phyloP scores from a whole-genome alignment of 2,888 invertebrate species.

The Orthosia gothica region DNA sequence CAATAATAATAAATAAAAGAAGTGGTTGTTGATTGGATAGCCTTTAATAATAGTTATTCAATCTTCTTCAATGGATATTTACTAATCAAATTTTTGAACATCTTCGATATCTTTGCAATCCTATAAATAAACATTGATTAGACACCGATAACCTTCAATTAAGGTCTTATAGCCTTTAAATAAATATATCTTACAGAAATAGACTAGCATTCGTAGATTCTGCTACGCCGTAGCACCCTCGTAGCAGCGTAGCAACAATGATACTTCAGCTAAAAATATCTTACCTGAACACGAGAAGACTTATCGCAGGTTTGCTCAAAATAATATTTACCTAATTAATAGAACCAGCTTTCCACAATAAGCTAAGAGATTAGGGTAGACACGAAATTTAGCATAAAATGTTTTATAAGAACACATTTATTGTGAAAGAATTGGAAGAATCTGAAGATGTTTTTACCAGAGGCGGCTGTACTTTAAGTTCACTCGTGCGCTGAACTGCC shows the following conservation, averaged over 20 bases:
- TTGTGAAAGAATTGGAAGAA: background rate
- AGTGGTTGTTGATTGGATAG: too few relatives aligned
- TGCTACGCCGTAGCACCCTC: conserved; percentile 25
- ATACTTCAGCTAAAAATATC: conserved; percentile 3
- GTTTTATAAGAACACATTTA: conserved; percentile 23
- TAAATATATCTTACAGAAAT: background rate
- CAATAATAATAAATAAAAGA: too few relatives aligned
- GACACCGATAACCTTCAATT: background rate
- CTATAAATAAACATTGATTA: background rate
- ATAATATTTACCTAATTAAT: conserved; percentile 25
- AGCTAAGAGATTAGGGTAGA: conserved; percentile 27
- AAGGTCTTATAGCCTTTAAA: background rate
- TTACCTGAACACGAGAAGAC: conserved; percentile 13
- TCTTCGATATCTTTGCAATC: background rate
- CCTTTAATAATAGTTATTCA: background rate
- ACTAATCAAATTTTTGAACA: background rate
- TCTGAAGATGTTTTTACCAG: conserved; percentile 7
- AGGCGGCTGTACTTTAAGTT: too few relatives aligned
- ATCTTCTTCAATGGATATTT: background rate
- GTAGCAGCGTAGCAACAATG: conserved; percentile 6
- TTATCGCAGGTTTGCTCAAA: conserved; percentile 24
- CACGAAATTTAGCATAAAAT: conserved; percentile 25
- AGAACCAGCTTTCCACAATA: conserved; percentile 14
- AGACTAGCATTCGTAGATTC: background rate
- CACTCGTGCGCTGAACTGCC: too few relatives aligned